Base-by-base conservation (phyloP, 2,113 vertebrate genomes). In the Lipophrys pholis region DNA sequence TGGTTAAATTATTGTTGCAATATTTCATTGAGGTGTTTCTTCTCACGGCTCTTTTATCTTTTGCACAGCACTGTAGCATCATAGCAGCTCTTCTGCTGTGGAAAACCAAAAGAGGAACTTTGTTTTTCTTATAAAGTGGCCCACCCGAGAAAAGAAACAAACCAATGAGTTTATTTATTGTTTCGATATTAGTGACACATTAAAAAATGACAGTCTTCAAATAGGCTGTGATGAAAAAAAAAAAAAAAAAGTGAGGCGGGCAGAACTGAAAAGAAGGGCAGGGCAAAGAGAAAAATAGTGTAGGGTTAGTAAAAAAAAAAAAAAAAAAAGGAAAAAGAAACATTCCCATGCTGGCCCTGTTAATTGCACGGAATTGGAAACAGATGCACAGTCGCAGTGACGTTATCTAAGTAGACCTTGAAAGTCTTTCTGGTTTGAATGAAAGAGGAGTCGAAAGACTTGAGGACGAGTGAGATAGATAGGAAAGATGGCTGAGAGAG, bases 361-460 rank as follows among this genome's bases (percentile, higher is more conserved):
- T 93, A 93, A 93, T 93, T 94, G 89, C 86, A 65, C 6, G 1
- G 78, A 85, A 94, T 93, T 92, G 88, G 89, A 93, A 94, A 78
- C 93, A 94, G 91, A 93, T 94, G 93, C 86, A 78, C 48, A 71
- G 83, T 72, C 77, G 55, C 83, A 85, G 86, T 92, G 89, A 91
- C 87, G 87, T 93, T 90, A 92, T 93, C 80, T 84, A 76, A 89
- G 76, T 38, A 90, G 90, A 92, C 88, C 86, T 88, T 89, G 79
- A 83, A 90, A 84, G 84, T 84, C 84, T 72, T 89, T 84, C 69
- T 89, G 83, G 87, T 87, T 87, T 84, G 78, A 90, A 79, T 67
- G 78, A 78, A 85, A 57, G 48, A 53, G 71, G 80, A 60, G 78
- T 74, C 30, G 55, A 55, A 79, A 86, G 56, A 73, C 55, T 59